These are phyloP conservation scores for Sinelater perroti DNA, from an alignment of 2,888 invertebrate species.

Conservation along the genomic window DNA sequence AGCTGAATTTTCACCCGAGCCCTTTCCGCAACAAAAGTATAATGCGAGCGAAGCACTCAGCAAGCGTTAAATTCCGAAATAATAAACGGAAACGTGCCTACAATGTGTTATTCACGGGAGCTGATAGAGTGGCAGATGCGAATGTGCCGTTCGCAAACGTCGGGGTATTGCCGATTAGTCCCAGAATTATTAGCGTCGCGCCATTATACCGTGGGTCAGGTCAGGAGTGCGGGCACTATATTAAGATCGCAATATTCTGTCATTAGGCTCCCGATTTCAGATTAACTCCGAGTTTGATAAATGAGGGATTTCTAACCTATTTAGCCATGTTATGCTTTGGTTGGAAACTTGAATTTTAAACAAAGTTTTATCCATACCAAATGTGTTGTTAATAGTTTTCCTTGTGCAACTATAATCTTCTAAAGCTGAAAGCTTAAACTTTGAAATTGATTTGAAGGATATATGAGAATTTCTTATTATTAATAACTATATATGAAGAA, in stretches of 20 bases:
- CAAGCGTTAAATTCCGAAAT: constrained; percentile 35
- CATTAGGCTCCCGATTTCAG: no score
- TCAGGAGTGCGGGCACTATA: constrained; percentile 21
- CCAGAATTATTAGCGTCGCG: constrained; percentile 31
- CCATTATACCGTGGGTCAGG: constrained; percentile 30
- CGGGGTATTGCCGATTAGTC: constrained; percentile 32
- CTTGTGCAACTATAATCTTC: no score
- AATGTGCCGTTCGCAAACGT: constrained; percentile 33
- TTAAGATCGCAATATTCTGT: constrained; percentile 20
- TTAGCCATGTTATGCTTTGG: no score
- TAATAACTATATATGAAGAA: no score
- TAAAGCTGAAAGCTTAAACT: no score
- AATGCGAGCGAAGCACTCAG: constrained; percentile 21
- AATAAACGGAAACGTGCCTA: constrained; percentile 37
- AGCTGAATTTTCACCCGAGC: constrained; percentile 14
- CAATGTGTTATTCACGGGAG: constrained; percentile 38
- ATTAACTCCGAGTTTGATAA: no score
- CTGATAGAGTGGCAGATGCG: constrained; percentile 34
- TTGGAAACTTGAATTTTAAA: no score
- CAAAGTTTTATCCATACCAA: no score
- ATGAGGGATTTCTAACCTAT: no score
- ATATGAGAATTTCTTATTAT: no score
- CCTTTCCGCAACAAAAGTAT: constrained; percentile 26
- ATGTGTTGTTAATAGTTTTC: no score
- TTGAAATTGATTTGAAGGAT: no score